Percentiles rank a stretch among this genome's conserved stretches.
phyloP scores from a whole-genome alignment of 2,797 vertebrate genomes.

The Chlorospingus flavigularis region DNA sequence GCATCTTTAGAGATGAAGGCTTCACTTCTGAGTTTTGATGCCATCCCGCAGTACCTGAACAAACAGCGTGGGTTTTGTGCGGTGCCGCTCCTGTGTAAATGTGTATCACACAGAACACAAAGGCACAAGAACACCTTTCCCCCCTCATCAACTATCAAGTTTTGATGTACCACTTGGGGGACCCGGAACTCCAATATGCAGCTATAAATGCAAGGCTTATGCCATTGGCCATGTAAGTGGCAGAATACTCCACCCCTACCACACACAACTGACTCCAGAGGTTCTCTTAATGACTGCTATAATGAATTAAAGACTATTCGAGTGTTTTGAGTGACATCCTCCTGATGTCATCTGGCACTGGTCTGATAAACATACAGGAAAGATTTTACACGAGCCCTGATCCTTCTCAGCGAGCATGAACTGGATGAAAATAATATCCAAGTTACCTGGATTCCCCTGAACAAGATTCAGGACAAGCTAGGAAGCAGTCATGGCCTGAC shows the following conservation, averaged over 20 bases:
- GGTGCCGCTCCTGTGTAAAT: background rate
- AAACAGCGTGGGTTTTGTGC: background rate
- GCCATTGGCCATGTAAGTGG: background rate
- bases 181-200: background rate
- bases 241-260: background rate
- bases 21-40: background rate
- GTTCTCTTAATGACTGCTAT: background rate
- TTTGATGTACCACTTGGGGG: background rate
- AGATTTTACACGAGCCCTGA: background rate
- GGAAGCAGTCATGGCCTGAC: conserved; percentile 12
- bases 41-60: background rate
- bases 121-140: background rate
- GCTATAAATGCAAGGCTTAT: background rate
- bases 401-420: background rate
- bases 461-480: background rate
- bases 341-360: background rate
- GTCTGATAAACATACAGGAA: background rate
- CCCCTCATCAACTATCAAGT: background rate
- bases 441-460: background rate
- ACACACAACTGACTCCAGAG: background rate
- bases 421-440: background rate
- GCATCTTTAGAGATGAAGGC: background rate
- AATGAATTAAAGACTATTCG: background rate
- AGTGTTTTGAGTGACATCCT: background rate
- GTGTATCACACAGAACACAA: accelerated